These are phyloP conservation scores for Drosophila ogumai DNA, from an alignment of 1,140 invertebrate genomes.

Conservation along the genomic window DNA sequence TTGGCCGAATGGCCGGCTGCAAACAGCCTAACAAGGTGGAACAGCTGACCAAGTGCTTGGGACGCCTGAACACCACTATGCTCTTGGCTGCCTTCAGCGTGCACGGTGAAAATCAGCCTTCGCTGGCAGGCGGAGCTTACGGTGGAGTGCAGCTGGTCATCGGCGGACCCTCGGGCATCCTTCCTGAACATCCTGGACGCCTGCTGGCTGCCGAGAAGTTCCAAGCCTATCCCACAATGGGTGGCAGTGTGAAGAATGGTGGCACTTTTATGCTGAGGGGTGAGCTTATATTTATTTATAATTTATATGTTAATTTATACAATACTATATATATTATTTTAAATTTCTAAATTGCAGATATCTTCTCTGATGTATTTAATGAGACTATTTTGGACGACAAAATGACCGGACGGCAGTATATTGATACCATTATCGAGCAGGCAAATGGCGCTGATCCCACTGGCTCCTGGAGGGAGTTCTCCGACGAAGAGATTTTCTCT, in stretches of 20 bases:
- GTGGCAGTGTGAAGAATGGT: constrained; percentile 78
- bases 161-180: constrained; percentile 79
- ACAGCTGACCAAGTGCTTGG: constrained; percentile 68
- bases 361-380: constrained; percentile 77
- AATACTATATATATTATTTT: no score
- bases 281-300: constrained; percentile 13
- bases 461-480: constrained; percentile 73
- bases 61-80: constrained; percentile 68
- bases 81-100: constrained; percentile 68
- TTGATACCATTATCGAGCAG: constrained; percentile 74
- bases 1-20: constrained; percentile 72
- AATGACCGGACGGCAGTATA: constrained; percentile 64
- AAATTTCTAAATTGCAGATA: constrained; percentile 46
- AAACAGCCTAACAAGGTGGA: constrained; percentile 67
- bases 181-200: constrained; percentile 77
- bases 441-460: constrained; percentile 79
- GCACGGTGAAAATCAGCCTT: constrained; percentile 60
- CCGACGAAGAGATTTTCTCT: constrained; percentile 72
- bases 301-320: no score
- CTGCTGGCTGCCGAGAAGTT: constrained; percentile 72
- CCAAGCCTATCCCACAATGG: constrained; percentile 77
- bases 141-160: constrained; percentile 78
- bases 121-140: constrained; percentile 56
- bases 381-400: constrained; percentile 69
- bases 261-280: constrained; percentile 79